Percentiles rank a stretch among this genome's conserved stretches.
Conservation (phyloP, 2,113 vertebrate species). For the Anoura caudifer region DNA sequence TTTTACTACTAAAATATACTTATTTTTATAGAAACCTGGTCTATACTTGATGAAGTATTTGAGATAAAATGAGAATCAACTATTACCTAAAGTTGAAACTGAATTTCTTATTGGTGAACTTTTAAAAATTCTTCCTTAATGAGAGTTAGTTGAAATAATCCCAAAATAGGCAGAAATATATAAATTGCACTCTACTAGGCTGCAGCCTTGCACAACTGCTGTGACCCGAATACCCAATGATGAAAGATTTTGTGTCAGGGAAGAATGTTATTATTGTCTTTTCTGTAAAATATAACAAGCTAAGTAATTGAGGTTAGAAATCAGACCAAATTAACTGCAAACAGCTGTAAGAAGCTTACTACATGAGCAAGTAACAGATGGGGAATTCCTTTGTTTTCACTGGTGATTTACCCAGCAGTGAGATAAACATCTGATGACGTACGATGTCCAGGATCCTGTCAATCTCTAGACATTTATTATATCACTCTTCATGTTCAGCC, state of each 20-base stretch:
- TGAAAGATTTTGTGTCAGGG: slow-evolving; percentile 36
- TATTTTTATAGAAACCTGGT: neutral
- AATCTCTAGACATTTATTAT: slow-evolving; percentile 13
- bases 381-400: slow-evolving; percentile 72
- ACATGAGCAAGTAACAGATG: slow-evolving; percentile 72
- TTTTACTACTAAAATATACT: slow-evolving; percentile 13
- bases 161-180: neutral
- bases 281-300: slow-evolving; percentile 63
- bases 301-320: slow-evolving; percentile 74
- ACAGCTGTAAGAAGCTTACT: slow-evolving; percentile 61
- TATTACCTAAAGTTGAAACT: neutral
- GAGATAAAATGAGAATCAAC: neutral
- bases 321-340: slow-evolving; percentile 77
- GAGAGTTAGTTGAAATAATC: neutral
- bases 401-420: slow-evolving; percentile 71
- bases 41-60: neutral
- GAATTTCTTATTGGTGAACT: neutral
- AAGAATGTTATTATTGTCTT: slow-evolving; percentile 57
- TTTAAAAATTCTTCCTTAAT: neutral
- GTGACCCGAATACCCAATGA: slow-evolving; percentile 17
- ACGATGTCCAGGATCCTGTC: slow-evolving; percentile 52
- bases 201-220: slow-evolving; percentile 22
- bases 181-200: neutral
- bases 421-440: slow-evolving; percentile 69
- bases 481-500: neutral